A percentile compares a stretch with the other conserved stretches of the same genome.
Conservation (phyloP, 2,888 invertebrate genomes). For the Sycophila texana region DNA sequence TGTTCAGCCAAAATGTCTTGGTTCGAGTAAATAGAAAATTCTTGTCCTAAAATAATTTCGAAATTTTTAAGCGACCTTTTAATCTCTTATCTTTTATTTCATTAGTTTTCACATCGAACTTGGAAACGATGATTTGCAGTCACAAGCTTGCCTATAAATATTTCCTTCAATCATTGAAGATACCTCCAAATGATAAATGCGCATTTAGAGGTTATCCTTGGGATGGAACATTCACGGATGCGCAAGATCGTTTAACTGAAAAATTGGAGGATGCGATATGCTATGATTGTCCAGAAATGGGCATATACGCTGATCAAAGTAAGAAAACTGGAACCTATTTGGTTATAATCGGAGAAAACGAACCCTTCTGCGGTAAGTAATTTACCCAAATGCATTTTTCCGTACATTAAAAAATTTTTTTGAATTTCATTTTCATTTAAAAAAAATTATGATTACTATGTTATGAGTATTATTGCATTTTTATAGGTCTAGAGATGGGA, state of each 20-base stretch:
- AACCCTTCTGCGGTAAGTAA: constrained; percentile 33
- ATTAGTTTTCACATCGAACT: constrained; percentile 13
- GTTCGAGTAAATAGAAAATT: constrained; percentile 74
- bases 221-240: constrained; percentile 47
- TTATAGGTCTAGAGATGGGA: constrained; percentile 19
- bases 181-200: constrained; percentile 1
- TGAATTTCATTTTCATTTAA: background rate
- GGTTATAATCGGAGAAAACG: constrained; percentile 23
- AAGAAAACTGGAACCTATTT: constrained; percentile 35
- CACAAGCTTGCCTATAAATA: constrained; percentile 80
- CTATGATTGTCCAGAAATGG: constrained; percentile 41
- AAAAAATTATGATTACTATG: too few relatives aligned
- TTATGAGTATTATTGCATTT: background rate
- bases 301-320: constrained; percentile 29
- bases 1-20: constrained; percentile 77
- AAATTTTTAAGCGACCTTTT: background rate
- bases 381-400: constrained; percentile 50
- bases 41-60: constrained; percentile 20
- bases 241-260: constrained; percentile 7
- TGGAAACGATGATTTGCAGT: constrained; percentile 78
- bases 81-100: background rate
- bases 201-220: constrained; percentile 32
- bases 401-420: background rate
- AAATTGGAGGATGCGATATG: background rate
- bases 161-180: constrained; percentile 77